These are phyloP conservation scores for Emydura subglobosa DNA, from an alignment of 2,113 vertebrate genomes.

Conservation along the genomic window DNA sequence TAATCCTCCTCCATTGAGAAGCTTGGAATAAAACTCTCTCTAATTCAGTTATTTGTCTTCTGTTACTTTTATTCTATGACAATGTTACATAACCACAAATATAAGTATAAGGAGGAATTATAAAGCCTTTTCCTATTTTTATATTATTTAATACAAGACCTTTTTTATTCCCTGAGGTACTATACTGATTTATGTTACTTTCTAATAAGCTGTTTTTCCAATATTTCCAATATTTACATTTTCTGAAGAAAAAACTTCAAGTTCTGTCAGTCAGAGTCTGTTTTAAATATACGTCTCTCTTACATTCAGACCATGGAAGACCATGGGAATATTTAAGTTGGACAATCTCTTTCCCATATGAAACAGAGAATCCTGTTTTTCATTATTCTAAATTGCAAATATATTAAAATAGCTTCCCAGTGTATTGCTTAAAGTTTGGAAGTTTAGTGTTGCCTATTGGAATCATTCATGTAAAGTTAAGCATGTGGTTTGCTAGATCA, in stretches of 20 bases:
- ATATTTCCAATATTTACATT: not conserved
- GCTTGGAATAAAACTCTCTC: not conserved
- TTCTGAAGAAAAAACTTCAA: not conserved
- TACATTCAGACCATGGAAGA: not conserved
- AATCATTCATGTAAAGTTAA: not conserved
- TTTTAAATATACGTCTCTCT: not conserved
- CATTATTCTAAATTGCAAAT: not conserved
- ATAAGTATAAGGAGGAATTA: not conserved
- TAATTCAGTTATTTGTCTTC: not conserved
- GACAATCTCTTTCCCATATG: not conserved
- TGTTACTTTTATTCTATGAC: not conserved
- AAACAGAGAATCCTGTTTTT: not conserved
- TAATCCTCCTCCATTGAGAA: not conserved
- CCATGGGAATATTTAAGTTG: not conserved
- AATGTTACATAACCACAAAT: not conserved
- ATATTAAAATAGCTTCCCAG: not conserved
- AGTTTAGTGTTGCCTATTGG: not conserved
- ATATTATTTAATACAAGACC: not conserved
- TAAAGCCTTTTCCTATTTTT: too few species aligned
- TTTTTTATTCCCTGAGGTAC: not conserved
- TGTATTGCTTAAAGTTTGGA: not conserved
- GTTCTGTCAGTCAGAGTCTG: not conserved
- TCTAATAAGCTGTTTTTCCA: not conserved
- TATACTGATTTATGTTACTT: not conserved
- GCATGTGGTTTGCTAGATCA: not conserved